Evolutionary conservation across 2,888 invertebrate species (phyloP).

Genomic region (Chymomyza procnemis): DNA sequence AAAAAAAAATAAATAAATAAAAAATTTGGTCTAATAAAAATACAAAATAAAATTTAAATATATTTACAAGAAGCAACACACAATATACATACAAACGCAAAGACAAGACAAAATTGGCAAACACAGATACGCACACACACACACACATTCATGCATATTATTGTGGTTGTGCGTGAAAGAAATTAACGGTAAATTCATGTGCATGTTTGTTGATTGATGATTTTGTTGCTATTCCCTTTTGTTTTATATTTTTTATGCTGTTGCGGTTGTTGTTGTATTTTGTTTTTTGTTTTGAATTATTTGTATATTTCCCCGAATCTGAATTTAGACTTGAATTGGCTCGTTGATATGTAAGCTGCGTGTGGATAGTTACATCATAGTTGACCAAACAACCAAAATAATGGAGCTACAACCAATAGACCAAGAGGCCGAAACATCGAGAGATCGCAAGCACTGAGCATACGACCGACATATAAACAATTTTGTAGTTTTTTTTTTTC

Average conservation of each 20-base stretch:
- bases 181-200: constrained; percentile 69
- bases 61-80: constrained; percentile 12
- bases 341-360: constrained; percentile 71
- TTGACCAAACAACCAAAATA: constrained; percentile 22
- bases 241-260: constrained; percentile 14
- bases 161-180: constrained; percentile 36
- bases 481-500: constrained; percentile 14
- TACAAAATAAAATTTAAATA: constrained; percentile 16
- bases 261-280: constrained; percentile 18
- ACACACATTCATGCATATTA: constrained; percentile 6
- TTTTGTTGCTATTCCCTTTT: constrained; percentile 17
- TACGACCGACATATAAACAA: constrained; percentile 1
- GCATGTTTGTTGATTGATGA: constrained; percentile 28
- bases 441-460: constrained; percentile 42
- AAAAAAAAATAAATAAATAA: background rate
- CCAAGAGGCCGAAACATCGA: constrained; percentile 3
- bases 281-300: constrained; percentile 24
- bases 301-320: constrained; percentile 37
- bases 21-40: constrained; percentile 62
- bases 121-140: background rate
- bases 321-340: constrained; percentile 72
- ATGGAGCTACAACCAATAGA: constrained; percentile 37
- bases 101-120: constrained; percentile 7
- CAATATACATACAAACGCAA: constrained; percentile 11
- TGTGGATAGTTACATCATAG: constrained; percentile 67